Evolutionary conservation across 2,113 vertebrate genomes (phyloP).

Genomic region (Neotoma lepida): DNA sequence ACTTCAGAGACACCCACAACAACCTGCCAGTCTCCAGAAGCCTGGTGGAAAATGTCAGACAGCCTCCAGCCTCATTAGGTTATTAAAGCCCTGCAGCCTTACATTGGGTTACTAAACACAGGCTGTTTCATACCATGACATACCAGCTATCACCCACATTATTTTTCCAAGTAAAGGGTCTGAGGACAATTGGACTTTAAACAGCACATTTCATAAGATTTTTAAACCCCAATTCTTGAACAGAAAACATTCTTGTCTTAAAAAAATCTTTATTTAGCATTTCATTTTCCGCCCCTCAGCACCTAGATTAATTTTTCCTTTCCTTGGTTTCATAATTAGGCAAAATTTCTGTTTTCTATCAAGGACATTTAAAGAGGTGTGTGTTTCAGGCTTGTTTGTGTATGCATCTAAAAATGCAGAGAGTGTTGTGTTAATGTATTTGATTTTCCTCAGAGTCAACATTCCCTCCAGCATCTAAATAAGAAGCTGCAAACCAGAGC

Average conservation of each 20-base stretch:
- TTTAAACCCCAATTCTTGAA: constrained; percentile 54
- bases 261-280: constrained; percentile 56
- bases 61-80: constrained; percentile 31
- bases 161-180: constrained; percentile 53
- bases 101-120: constrained; percentile 49
- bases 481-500: constrained; percentile 51
- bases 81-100: background rate
- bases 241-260: constrained; percentile 60
- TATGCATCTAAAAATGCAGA: constrained; percentile 59
- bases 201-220: constrained; percentile 50
- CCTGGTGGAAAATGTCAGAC: constrained; percentile 22
- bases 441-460: constrained; percentile 57
- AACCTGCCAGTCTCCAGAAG: background rate
- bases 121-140: constrained; percentile 38
- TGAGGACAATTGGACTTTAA: constrained; percentile 26
- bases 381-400: constrained; percentile 59
- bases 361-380: constrained; percentile 44
- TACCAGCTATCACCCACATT: constrained; percentile 33
- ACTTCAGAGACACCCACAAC: constrained; percentile 27
- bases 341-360: constrained; percentile 27
- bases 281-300: constrained; percentile 13
- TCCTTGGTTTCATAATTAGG: constrained; percentile 30
- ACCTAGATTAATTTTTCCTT: constrained; percentile 46
- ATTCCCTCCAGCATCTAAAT: constrained; percentile 66
- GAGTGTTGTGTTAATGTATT: constrained; percentile 54